Evolutionary conservation across 2,113 vertebrate species (phyloP), one percentile per base, ranked within the genome.

Genomic region (Phaetusa simplex): DNA sequence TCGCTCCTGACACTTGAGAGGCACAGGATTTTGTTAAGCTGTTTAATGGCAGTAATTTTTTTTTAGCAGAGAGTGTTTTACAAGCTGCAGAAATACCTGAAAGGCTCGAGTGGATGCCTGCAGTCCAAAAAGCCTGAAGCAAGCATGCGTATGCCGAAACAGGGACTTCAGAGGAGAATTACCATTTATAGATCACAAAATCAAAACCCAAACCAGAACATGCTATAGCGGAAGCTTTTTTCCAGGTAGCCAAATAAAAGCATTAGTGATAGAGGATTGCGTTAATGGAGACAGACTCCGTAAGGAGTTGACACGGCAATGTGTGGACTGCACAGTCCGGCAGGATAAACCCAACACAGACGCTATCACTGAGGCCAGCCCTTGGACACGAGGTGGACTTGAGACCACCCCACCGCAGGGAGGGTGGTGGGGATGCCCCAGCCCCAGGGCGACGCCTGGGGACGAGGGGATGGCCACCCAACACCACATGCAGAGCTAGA

Each of bases 401-500:
- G 23, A 38, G 29, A 11, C 8, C 19, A 4, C 1, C 32, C 52
- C 52, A 5, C 0, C 5, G 18, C 70, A 49, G 56, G 49, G n/a
- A 45, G 43, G 61, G 23, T 2, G 24, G 10, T n/a, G 84, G 74
- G 17, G 21, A 12, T 18, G 55, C 3, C 8, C 70, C 76, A 82
- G 56, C 55, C 14, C 47, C 9, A 3, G n/a, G 24, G 30, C 0
- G 1, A 62, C 1, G 17, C 34, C 43, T 26, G 69, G 52, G 65
- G 49, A 8, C 1, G 7, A 42, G 29, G 29, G 45, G 13, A 40
- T 8, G 13, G 22, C 14, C 47, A 22, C 23, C 14, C 30, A 5
- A 49, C 8, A 2, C 4, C 23, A 3, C 6, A 2, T 0, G 15
- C 50, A 19, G 40, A 0, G 12, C 49, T 11, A 4, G 49, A 42